Evolutionary conservation across 2,113 vertebrate species (phyloP).

Genomic region (Pholis gunnellus): DNA sequence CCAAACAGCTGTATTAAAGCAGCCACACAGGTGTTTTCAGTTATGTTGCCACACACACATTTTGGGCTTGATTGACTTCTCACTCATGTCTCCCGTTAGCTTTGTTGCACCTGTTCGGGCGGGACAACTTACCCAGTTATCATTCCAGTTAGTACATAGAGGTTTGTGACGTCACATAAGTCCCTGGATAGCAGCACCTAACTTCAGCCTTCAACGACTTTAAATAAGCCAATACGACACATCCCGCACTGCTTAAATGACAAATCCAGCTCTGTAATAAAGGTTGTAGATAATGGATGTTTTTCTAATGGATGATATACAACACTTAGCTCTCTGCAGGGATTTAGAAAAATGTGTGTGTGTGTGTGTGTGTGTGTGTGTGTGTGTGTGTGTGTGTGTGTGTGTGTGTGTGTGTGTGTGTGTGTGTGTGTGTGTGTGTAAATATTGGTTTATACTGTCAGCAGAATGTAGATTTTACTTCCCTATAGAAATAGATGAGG

Average conservation of each 20-base stretch:
- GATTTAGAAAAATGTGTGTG: conserved; percentile 18
- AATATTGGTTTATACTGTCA: conserved; percentile 34
- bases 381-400: neutral
- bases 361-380: neutral
- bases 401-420: conserved; percentile 22
- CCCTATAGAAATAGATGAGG: conserved; percentile 24
- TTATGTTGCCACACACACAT: neutral
- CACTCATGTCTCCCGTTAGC: neutral
- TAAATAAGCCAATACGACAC: neutral
- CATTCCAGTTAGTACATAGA: neutral
- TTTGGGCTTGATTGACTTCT: neutral
- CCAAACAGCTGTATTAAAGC: neutral
- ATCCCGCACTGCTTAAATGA: neutral
- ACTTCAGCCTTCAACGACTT: neutral
- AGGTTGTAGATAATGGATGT: neutral
- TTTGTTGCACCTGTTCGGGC: neutral
- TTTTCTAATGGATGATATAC: conserved; percentile 2
- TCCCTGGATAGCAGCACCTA: neutral
- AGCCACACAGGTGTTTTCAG: neutral
- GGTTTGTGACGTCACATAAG: neutral
- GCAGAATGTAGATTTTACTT: conserved; percentile 28
- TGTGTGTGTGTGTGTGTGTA: conserved; percentile 2
- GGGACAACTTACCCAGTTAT: neutral
- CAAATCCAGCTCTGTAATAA: neutral
- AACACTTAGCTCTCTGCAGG: conserved; percentile 12